phyloP scores from a whole-genome alignment of 1,140 invertebrate species.

The Ylistrum balloti region DNA sequence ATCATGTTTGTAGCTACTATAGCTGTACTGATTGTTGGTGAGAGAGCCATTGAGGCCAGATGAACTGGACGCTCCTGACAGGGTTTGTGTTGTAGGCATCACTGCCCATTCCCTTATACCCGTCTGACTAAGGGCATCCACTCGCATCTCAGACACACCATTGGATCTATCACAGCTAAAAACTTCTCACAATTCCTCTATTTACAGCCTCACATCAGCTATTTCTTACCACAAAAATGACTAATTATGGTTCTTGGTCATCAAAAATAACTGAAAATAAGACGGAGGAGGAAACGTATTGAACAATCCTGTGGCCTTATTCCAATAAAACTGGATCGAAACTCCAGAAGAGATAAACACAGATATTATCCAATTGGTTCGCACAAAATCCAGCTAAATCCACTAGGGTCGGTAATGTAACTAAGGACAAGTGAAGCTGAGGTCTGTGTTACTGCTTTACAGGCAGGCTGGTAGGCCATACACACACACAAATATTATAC shows the following conservation, averaged over 20 bases:
- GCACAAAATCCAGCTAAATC: not conserved
- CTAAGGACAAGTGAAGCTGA: not conserved
- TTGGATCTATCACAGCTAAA: not conserved
- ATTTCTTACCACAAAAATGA: not conserved
- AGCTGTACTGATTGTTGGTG: not conserved
- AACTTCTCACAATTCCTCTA: not conserved
- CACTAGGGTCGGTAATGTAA: not conserved
- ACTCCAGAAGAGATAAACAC: not conserved
- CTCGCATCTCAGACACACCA: slow-evolving; percentile 20
- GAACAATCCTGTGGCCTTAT: not conserved
- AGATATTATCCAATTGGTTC: not conserved
- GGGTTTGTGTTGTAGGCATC: slow-evolving; percentile 14
- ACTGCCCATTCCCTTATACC: not conserved
- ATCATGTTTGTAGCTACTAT: not conserved
- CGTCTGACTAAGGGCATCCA: not conserved
- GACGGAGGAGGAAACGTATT: not conserved
- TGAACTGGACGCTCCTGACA: slow-evolving; percentile 1
- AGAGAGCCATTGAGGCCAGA: not conserved
- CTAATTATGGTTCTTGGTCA: not conserved
- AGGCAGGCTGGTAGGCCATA: not conserved
- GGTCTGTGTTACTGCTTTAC: not conserved
- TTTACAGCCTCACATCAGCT: not conserved
- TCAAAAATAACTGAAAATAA: not conserved
- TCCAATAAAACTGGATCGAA: not conserved
- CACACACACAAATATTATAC: not conserved